Percentiles rank a stretch among this genome's conserved stretches.
Evolutionary conservation across 2,888 invertebrate species (phyloP).

Genomic region (Odontocolon sp.): DNA sequence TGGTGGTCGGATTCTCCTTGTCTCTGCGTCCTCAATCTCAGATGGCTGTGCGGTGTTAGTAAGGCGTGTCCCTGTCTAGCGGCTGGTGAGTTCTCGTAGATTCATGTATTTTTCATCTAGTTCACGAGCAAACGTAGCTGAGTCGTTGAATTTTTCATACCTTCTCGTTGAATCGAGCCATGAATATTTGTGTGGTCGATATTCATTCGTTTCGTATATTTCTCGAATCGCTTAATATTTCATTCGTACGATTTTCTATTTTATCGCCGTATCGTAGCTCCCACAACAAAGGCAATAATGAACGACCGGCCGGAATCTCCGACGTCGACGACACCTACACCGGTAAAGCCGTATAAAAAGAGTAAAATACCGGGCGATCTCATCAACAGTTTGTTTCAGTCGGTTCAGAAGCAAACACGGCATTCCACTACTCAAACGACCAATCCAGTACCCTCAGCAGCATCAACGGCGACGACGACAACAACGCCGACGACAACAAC

Average conservation of each 20-base stretch:
- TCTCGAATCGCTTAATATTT: not conserved
- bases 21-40: slow-evolving; percentile 73
- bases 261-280: not conserved
- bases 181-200: too few relatives aligned
- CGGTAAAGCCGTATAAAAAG: not conserved
- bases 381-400: slow-evolving; percentile 42
- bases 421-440: slow-evolving; percentile 78
- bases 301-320: slow-evolving; percentile 49
- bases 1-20: slow-evolving; percentile 74
- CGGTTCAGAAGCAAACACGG: slow-evolving; percentile 74
- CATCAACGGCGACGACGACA: not conserved
- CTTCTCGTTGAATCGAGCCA: too few relatives aligned
- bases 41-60: slow-evolving; percentile 67
- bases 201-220: not conserved
- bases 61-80: slow-evolving; percentile 71
- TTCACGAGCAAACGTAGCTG: too few relatives aligned
- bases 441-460: not conserved
- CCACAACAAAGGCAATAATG: slow-evolving; percentile 26
- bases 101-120: too few relatives aligned
- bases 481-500: slow-evolving; percentile 59
- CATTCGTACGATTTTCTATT: not conserved
- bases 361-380: not conserved
- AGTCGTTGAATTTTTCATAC: too few relatives aligned
- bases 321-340: slow-evolving; percentile 37
- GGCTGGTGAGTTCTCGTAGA: slow-evolving; percentile 40